A percentile compares a stretch with the other conserved stretches of the same genome.
These are phyloP conservation scores for Erebia epiphron DNA, from an alignment of 2,888 invertebrate species.

Conservation along the genomic window DNA sequence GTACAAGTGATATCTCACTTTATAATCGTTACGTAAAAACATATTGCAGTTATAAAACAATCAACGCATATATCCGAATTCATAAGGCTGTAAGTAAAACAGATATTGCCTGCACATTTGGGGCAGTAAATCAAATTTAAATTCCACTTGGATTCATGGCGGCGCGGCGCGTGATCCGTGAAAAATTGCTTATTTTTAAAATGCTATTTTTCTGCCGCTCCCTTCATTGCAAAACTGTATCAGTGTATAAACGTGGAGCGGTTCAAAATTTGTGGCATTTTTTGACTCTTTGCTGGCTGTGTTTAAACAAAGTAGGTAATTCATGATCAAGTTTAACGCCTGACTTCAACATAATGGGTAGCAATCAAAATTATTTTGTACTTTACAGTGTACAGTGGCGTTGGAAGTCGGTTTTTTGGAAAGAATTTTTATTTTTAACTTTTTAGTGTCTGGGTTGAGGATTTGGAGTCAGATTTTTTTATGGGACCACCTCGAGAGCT, in stretches of 20 bases:
- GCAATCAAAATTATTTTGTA: no score
- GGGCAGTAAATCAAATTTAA: slow-evolving; percentile 72
- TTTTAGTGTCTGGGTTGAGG: no score
- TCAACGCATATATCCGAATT: slow-evolving; percentile 34
- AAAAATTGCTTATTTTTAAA: slow-evolving; percentile 75
- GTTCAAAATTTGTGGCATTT: background rate
- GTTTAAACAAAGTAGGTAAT: no score
- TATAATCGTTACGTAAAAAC: background rate
- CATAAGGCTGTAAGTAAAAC: slow-evolving; percentile 66
- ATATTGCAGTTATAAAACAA: slow-evolving; percentile 12
- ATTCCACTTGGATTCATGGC: slow-evolving; percentile 54
- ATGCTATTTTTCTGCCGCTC: slow-evolving; percentile 59
- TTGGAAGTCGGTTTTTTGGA: no score
- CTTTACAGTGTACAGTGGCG: no score
- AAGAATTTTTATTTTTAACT: no score
- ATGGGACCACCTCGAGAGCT: no score
- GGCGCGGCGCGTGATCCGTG: slow-evolving; percentile 62
- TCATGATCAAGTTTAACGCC: no score
- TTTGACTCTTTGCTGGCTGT: background rate
- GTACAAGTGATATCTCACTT: no score
- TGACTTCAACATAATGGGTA: no score
- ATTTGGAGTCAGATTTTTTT: no score
- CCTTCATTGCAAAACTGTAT: slow-evolving; percentile 51
- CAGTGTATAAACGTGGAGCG: slow-evolving; percentile 34
- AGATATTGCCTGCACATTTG: slow-evolving; percentile 67